Conservation (phyloP, 1,140 invertebrate genomes). For the Protaetia brevitarsis region DNA sequence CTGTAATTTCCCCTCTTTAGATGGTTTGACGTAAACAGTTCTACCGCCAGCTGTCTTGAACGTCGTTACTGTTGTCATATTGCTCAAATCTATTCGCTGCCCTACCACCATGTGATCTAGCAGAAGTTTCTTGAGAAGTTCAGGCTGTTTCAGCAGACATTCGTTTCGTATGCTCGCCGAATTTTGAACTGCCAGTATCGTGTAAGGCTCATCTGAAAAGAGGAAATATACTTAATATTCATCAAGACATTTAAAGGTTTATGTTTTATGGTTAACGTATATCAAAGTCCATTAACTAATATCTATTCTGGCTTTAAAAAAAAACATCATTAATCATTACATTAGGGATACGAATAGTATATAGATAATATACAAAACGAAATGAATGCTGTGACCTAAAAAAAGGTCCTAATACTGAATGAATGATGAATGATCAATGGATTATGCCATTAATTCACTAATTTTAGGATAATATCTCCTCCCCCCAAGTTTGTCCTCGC, state of each 20-base stretch:
- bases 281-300: background rate
- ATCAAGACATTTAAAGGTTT: background rate
- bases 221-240: constrained; percentile 26
- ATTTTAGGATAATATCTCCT: no score
- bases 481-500: no score
- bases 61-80: constrained; percentile 48
- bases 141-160: constrained; percentile 47
- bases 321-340: no score
- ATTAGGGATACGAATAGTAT: no score
- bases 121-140: constrained; percentile 54
- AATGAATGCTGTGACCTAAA: no score
- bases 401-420: no score
- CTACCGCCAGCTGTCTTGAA: constrained; percentile 54
- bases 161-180: constrained; percentile 51
- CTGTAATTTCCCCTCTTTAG: constrained; percentile 47
- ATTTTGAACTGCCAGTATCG: constrained; percentile 58
- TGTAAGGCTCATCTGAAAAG: constrained; percentile 57
- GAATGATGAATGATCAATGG: no score
- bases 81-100: constrained; percentile 46
- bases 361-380: no score
- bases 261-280: background rate
- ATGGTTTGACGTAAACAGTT: constrained; percentile 49
- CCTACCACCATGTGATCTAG: constrained; percentile 57
- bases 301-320: no score
- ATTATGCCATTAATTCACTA: no score